Base-by-base conservation (phyloP, 2,888 invertebrate genomes). In the Nomada fabriciana region DNA sequence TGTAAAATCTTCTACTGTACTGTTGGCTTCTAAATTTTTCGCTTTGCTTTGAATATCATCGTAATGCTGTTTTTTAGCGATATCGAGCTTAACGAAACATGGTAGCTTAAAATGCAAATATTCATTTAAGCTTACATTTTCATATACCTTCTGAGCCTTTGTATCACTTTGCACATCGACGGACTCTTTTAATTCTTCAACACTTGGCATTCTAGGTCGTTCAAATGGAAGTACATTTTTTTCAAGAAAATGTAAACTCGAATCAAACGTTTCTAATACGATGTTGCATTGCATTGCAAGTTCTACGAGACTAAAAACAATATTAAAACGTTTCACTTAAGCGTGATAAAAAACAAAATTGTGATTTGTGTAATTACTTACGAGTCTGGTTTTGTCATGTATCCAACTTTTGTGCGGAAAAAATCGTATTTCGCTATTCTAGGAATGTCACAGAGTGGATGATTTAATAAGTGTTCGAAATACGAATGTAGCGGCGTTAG, bases 401-500 rank as follows among this genome's bases (percentile, higher is more conserved):
- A 92, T 25, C 91, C 91, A 71, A 94, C 69, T 91, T 92, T 92
- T 2, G 91, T 86, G 1, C 86, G 83, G 13, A 81, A 83, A 77
- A 93, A 94, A 73, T 93, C 90, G 0, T 76, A 86, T 68, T 61
- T 85, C 3, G 93, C 79, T 73, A 90, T 81, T 55, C 69, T 80
- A 9, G 93, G 92, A 18, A 92, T 50, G 63, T 91, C 88, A 18
- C 87, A 84, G 0, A 85, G 70, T 2, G 90, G 86, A 86, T 93
- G 64, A 11, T 89, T 75, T 53, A 91, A 55, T 29, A 93, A 71
- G 69, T 91, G 86, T 80, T 90, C 86, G 55, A 93, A 84, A 69
- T 93, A 92, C 13, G 92, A 91, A 69, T 89, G 76, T 64, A 91
- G 86, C 2, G 94, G 93, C 11, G 92, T 94, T 9, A 92, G 68